Base-by-base conservation (phyloP, 2,797 vertebrate species). In the Phyllotis vaccarum region DNA sequence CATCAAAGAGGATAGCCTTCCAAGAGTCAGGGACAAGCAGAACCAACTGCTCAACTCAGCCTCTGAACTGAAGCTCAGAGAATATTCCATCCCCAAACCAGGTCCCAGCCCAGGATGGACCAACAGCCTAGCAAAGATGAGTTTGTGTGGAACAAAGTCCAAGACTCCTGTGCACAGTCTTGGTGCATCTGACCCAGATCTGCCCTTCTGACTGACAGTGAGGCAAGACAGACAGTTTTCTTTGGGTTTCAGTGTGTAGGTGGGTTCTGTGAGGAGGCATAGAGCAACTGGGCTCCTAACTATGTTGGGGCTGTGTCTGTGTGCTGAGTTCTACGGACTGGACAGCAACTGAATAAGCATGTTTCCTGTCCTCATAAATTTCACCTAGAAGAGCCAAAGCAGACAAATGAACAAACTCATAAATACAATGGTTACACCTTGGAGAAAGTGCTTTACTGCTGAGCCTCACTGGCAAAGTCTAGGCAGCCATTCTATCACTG, bases 251-350 rank as follows among this genome's bases (percentile, higher is more conserved):
- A 29, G 0, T 8, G 3, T 60, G 64, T 22, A 0, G 56, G 40
- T 49, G 9, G 70, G 78, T 27, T 37, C 6, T 21, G 76, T 70
- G 66, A 81, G 52, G 82, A 5, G 70, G 24, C 46, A n/a, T 14
- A 64, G 24, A 74, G 40, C 14, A 0, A 60, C 9, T 0, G 0
- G n/a, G 66, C 0, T 6, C 60, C 89, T 37, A 3, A 58, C 0
- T 43, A 34, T 22, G 68, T n/a, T 31, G 3, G 21, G 21, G 31
- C 85, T 46, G 4, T 2, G 4, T 58, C 66, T 78, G 13, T 89
- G 70, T 54, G 46, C 80, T 19, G 17, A 62, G 9, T 34, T 22
- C 80, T n/a, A 46, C 54, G n/a, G 37, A 49, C 16, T 34, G 91
- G 85, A 40, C 7, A 21, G 54, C 12, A 40, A 85, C 34, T 31